These are phyloP conservation scores for Scleropages formosus DNA, from an alignment of 2,797 vertebrate species.

Conservation along the genomic window DNA sequence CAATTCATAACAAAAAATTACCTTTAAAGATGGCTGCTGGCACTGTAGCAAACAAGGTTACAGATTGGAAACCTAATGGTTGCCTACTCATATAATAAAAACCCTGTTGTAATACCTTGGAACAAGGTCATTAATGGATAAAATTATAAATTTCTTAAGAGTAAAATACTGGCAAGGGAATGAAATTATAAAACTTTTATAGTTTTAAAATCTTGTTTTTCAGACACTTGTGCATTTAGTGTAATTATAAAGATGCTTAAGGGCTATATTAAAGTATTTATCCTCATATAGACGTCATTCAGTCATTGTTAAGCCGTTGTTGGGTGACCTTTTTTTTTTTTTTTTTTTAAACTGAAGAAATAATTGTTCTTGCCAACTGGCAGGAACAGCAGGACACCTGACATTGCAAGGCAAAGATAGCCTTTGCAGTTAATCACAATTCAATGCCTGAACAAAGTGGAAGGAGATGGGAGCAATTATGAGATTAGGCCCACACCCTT, in stretches of 20 bases:
- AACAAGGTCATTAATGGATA: too few relatives aligned
- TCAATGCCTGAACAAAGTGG: conserved; percentile 74
- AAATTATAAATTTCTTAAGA: neutral
- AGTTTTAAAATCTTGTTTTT: neutral
- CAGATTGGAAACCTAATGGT: too few relatives aligned
- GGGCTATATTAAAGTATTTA: conserved; percentile 32
- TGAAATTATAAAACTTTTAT: too few relatives aligned
- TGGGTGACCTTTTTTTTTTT: conserved; percentile 37
- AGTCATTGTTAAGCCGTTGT: conserved; percentile 37
- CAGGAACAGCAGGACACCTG: conserved; percentile 64
- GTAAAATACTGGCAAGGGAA: neutral
- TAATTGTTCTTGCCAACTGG: conserved; percentile 31
- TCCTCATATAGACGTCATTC: conserved; percentile 48
- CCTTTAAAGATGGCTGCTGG: too few relatives aligned
- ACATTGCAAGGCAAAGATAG: conserved; percentile 72
- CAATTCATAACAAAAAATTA: too few relatives aligned
- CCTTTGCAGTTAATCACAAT: conserved; percentile 66
- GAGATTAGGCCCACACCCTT: conserved; percentile 80
- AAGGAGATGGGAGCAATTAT: conserved; percentile 78
- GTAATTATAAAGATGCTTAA: conserved; percentile 28
- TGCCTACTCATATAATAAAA: too few relatives aligned
- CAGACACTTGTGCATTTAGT: neutral
- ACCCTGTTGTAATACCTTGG: too few relatives aligned
- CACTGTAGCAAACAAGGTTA: too few relatives aligned
- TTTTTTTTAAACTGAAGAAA: conserved; percentile 34